Conservation (phyloP, 2,888 invertebrate genomes). For the Agrochola circellaris region DNA sequence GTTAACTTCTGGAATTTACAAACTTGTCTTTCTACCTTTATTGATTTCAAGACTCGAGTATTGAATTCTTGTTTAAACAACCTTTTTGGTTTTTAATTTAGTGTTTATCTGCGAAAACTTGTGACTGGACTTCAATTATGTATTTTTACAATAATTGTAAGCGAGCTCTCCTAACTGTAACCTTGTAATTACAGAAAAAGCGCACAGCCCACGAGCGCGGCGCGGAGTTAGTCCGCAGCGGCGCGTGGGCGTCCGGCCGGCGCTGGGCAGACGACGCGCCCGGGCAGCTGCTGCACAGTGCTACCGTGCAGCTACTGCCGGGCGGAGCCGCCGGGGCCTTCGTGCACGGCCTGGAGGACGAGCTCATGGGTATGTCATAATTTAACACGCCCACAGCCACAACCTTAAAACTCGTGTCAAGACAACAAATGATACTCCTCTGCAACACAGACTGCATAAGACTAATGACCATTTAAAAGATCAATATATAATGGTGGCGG, state of each 20-base stretch:
- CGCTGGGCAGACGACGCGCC: constrained; percentile 95
- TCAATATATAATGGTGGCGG: too few relatives aligned
- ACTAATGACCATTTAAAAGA: neutral
- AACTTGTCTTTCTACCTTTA: neutral
- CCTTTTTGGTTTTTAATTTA: neutral
- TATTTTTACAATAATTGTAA: too few relatives aligned
- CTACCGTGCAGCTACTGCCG: constrained; percentile 94
- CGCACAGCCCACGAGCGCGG: constrained; percentile 96
- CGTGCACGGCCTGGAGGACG: constrained; percentile 99
- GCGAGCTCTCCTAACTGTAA: too few relatives aligned
- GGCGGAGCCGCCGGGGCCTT: constrained; percentile 99
- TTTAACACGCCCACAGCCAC: neutral
- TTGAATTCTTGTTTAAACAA: neutral
- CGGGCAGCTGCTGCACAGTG: constrained; percentile 96
- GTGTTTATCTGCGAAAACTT: neutral
- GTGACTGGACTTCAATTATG: too few relatives aligned
- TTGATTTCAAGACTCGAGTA: neutral
- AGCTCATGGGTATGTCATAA: constrained; percentile 89
- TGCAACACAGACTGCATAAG: neutral
- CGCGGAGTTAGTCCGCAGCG: constrained; percentile 95
- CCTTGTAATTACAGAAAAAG: constrained; percentile 92
- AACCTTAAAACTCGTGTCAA: neutral
- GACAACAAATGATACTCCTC: neutral
- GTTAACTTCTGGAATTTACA: neutral
- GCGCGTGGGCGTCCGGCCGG: constrained; percentile 94